Base-by-base conservation (phyloP, 2,113 vertebrate species). In the Coreoperca whiteheadi region DNA sequence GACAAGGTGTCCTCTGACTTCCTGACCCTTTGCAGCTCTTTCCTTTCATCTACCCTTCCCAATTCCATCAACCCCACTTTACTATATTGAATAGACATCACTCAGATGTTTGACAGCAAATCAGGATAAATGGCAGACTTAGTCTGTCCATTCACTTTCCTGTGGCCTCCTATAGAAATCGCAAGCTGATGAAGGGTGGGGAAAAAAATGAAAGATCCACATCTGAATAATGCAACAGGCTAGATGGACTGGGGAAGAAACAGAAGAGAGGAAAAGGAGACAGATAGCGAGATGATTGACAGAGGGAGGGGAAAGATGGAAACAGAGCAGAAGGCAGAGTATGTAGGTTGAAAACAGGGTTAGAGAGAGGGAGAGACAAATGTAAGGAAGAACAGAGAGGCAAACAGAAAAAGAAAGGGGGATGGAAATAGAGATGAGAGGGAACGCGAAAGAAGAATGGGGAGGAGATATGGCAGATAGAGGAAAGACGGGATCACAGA, bases 161-260 rank as follows among this genome's bases (percentile, higher is more conserved):
- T 16, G 14, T 69, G 51, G 79, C 61, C 78, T 81, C 63, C 60
- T 77, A 87, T 63, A 83, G 86, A 88, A 84, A 85, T 61, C 43
- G 68, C 46, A 61, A 74, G 46, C 59, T 79, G 63, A 51, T 56
- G 74, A 68, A 20, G 21, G 68, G 43, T 74, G 51, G 28, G 51
- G 12, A 48, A 57, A 34, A 51, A 74, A 74, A 77, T 65, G 64
- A 77, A 84, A 88, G 46, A 86, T 82, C 67, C 48, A 60, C 53
- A 82, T 84, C 74, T 94, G 82, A 93, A 93, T 92, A 88, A 93
- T 92, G 81, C 88, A 93, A 83, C 77, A 87, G 81, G 68, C 84
- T 54, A 39, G 46, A 61, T 57, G 74, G 78, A 76, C 48, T 76
- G 82, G 54, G 80, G 51, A 83, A 59, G 67, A 79, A 82, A 65